A percentile compares a stretch with the other conserved stretches of the same genome.
Evolutionary conservation across 2,797 vertebrate genomes (phyloP).

Genomic region (Lacerta bilineata): DNA sequence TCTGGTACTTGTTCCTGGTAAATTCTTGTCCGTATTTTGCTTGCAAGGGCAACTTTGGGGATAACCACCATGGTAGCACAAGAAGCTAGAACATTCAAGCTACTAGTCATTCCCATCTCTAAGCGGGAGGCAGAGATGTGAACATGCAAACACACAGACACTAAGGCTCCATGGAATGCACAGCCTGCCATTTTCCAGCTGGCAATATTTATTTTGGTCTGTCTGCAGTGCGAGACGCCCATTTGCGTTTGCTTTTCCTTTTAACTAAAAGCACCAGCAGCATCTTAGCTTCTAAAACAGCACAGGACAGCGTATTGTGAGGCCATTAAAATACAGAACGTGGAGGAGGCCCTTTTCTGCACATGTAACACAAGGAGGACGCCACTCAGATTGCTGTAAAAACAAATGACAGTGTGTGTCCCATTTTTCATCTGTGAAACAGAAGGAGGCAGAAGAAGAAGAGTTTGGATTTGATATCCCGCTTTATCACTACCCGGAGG

Average conservation of each 20-base stretch:
- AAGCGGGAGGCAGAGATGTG: background rate
- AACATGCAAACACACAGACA: background rate
- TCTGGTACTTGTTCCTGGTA: background rate
- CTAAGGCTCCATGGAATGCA: too few relatives aligned
- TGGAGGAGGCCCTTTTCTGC: background rate
- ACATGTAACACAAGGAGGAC: background rate
- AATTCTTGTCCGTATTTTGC: background rate
- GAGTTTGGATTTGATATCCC: too few relatives aligned
- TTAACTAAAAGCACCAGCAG: background rate
- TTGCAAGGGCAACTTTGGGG: too few relatives aligned
- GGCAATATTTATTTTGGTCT: background rate
- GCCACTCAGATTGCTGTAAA: background rate
- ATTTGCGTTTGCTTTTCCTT: background rate
- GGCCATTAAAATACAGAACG: background rate
- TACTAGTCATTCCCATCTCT: background rate
- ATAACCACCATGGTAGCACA: too few relatives aligned
- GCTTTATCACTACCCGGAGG: too few relatives aligned
- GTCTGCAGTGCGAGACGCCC: background rate
- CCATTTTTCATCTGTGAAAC: background rate
- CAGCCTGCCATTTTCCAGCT: background rate
- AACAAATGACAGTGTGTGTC: background rate
- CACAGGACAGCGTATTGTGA: background rate
- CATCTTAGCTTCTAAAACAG: background rate
- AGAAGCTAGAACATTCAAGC: background rate
- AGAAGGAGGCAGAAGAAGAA: background rate